These are phyloP conservation scores for Drosophila ochracea DNA, from an alignment of 2,888 invertebrate species.

Conservation along the genomic window DNA sequence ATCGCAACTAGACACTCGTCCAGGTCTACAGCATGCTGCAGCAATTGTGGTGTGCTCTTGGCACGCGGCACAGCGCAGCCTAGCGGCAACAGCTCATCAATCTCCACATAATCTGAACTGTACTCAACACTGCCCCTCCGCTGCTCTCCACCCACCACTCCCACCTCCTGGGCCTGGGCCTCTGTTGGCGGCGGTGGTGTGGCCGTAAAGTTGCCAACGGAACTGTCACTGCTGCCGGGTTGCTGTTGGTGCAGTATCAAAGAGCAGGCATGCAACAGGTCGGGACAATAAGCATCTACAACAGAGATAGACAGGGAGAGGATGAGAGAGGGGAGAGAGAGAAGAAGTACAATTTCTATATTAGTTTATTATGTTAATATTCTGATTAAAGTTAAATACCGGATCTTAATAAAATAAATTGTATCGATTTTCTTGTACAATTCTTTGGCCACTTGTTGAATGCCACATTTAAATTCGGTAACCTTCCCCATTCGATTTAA, in stretches of 20 bases:
- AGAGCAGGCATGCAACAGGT: conserved; percentile 83
- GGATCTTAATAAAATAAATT: background rate
- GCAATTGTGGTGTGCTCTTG: conserved; percentile 74
- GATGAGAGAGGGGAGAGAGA: background rate
- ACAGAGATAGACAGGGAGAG: background rate
- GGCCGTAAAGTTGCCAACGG: conserved; percentile 80
- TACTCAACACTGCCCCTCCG: conserved; percentile 57
- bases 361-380: background rate
- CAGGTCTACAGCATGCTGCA: conserved; percentile 67
- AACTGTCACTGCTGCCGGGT: conserved; percentile 77
- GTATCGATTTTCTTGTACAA: background rate
- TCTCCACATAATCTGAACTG: conserved; percentile 83
- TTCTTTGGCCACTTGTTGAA: background rate
- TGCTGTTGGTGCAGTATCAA: conserved; percentile 80
- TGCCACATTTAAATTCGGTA: background rate
- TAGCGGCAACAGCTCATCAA: conserved; percentile 76
- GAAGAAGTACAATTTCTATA: background rate
- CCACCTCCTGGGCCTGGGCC: background rate
- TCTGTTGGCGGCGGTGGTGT: conserved; percentile 55
- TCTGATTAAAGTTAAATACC: background rate
- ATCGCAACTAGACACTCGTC: conserved; percentile 81
- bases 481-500: background rate
- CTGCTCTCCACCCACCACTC: background rate
- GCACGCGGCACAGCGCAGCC: conserved; percentile 50
- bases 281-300: conserved; percentile 84